Percentiles rank a stretch among this genome's conserved stretches.
phyloP scores from a whole-genome alignment of 2,797 vertebrate genomes.

The Myiotriccus ornatus region DNA sequence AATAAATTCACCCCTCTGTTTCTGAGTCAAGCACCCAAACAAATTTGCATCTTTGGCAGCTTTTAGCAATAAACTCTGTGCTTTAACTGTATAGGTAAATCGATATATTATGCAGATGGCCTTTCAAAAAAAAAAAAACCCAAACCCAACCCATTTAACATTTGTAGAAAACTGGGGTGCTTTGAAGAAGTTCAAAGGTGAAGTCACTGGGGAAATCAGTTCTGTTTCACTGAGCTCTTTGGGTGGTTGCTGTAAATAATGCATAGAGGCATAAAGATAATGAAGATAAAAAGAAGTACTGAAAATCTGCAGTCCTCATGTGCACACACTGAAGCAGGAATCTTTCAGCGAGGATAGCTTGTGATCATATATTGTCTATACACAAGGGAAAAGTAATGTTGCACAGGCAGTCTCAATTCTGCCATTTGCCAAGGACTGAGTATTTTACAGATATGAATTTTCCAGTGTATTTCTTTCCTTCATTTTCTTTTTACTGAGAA shows the following conservation, averaged over 20 bases:
- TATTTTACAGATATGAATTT: background rate
- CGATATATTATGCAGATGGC: background rate
- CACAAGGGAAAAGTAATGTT: background rate
- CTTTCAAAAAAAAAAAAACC: background rate
- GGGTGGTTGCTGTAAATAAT: constrained; percentile 27
- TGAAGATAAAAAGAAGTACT: constrained; percentile 41
- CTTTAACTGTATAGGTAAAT: background rate
- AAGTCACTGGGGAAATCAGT: constrained; percentile 25
- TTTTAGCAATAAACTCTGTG: background rate
- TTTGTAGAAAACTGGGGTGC: background rate
- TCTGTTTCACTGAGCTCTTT: background rate
- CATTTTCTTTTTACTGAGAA: background rate
- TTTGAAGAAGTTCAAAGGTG: background rate
- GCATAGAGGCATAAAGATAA: background rate
- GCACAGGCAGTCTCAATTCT: background rate
- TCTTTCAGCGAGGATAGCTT: background rate
- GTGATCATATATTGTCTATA: background rate
- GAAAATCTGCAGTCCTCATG: background rate
- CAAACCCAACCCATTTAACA: background rate
- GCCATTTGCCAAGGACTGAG: background rate
- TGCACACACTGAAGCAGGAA: background rate
- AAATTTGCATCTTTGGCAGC: background rate
- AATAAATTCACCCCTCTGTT: background rate
- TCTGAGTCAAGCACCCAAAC: background rate
- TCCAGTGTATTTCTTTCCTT: background rate